Base-by-base conservation (phyloP, 2,888 invertebrate genomes). In the Euproctis similis region DNA sequence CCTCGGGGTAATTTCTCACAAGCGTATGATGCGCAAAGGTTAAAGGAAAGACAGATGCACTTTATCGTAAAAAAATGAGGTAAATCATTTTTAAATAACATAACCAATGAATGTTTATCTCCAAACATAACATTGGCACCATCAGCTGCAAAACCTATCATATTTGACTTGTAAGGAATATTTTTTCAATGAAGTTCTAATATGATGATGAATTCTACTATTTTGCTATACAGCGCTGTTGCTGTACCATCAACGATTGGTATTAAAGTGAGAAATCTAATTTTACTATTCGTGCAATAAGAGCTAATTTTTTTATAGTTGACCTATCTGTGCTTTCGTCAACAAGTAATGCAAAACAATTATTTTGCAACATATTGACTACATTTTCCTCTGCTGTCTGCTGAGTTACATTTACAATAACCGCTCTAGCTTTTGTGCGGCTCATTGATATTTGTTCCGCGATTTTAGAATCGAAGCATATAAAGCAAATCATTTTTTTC, bases 231-330 rank as follows among this genome's bases (percentile, higher is more conserved):
- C 22, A 48, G 40, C 5, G 34, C 39, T 41, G 28, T 43, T 17
- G 52, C 50, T 28, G 44, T 31, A 19, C n/a, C n/a, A n/a, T 37
- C 40, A 26, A 28, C 31, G 23, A 49, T 33, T 18, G 47, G 48
- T 49, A 54, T 48, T 24, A 52, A 13, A 35, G 31, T 35, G 16
- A 43, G 42, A 44, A 51, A 54, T 45, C 24, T 31, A 21, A 25
- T 10, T 26, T 34, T 29, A 30, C 42, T 31, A 30, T 33, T 12
- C 47, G 42, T 9, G 14, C 47, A 4, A 46, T 14, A 11, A 46
- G 23, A 8, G 45, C 46, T 27, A 44, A 47, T 36, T 48, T 43
- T 33, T 51, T 47, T 3, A 29, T 46, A 8, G 42, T 34, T 4
- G 41, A 45, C 17, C n/a, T n/a, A n/a, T n/a, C n/a, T 40, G 43